These are phyloP conservation scores for Neomorphus geoffroyi DNA, from an alignment of 2,797 vertebrate species.

Conservation along the genomic window DNA sequence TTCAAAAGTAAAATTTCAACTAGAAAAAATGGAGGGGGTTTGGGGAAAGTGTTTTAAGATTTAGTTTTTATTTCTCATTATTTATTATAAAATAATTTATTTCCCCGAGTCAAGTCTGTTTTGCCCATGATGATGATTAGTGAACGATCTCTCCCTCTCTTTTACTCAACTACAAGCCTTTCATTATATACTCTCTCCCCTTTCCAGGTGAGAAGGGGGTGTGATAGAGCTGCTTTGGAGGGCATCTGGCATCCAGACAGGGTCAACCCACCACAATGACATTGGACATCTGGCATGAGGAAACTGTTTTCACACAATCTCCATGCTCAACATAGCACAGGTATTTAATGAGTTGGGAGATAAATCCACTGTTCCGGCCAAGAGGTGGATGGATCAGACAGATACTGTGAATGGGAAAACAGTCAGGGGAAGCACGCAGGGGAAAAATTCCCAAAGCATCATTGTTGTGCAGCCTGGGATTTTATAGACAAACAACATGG, in stretches of 20 bases:
- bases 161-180: background rate
- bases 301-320: background rate
- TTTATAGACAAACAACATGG: background rate
- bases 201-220: too few species aligned
- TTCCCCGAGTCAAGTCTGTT: background rate
- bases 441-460: background rate
- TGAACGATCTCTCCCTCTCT: background rate
- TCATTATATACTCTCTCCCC: too few species aligned
- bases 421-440: background rate
- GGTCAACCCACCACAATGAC: background rate
- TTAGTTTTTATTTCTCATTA: too few species aligned
- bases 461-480: background rate
- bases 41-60: too few species aligned
- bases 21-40: too few species aligned
- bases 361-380: background rate
- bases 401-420: background rate
- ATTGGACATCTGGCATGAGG: background rate
- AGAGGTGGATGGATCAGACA: background rate
- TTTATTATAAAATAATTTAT: too few species aligned
- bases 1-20: too few species aligned
- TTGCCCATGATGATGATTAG: background rate
- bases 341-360: background rate
- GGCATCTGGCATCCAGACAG: background rate
- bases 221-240: background rate
- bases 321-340: rapidly evolving